A percentile compares a stretch with the other conserved stretches of the same genome.
Conservation (phyloP, 1,140 invertebrate species). For the Euura saliciscinereae region DNA sequence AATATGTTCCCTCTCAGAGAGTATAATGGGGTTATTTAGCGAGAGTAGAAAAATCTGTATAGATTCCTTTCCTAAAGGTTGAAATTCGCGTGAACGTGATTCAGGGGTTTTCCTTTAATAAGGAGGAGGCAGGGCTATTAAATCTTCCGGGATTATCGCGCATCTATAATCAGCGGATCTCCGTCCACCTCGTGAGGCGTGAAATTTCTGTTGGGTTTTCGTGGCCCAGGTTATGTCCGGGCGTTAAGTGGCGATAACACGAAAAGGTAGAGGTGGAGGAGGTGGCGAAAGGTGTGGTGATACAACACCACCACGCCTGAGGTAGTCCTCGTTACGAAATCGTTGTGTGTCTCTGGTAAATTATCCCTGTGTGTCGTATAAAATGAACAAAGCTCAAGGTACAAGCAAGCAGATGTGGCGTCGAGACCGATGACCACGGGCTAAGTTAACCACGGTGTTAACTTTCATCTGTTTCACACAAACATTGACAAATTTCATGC, state of each 20-base stretch:
- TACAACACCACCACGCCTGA: background rate
- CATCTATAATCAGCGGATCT: background rate
- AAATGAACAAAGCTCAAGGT: background rate
- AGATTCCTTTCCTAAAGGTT: no score
- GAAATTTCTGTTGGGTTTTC: background rate
- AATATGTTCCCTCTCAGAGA: no score
- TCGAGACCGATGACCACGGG: background rate
- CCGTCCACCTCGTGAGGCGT: background rate
- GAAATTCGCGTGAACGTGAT: no score
- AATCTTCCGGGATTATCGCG: background rate
- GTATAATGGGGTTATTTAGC: no score
- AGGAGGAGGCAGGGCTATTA: background rate
- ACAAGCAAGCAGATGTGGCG: background rate
- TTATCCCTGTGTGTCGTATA: background rate
- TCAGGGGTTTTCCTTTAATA: no score
- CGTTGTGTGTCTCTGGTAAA: background rate
- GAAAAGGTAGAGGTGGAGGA: background rate
- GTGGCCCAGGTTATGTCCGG: background rate
- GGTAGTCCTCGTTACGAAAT: background rate
- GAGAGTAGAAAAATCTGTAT: no score
- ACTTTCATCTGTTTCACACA: no score
- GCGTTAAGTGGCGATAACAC: slow-evolving; percentile 6
- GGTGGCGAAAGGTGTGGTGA: no score
- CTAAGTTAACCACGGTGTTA: no score
- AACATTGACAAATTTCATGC: no score